phyloP scores from a whole-genome alignment of 2,113 vertebrate species.

The Circaetus gallicus region DNA sequence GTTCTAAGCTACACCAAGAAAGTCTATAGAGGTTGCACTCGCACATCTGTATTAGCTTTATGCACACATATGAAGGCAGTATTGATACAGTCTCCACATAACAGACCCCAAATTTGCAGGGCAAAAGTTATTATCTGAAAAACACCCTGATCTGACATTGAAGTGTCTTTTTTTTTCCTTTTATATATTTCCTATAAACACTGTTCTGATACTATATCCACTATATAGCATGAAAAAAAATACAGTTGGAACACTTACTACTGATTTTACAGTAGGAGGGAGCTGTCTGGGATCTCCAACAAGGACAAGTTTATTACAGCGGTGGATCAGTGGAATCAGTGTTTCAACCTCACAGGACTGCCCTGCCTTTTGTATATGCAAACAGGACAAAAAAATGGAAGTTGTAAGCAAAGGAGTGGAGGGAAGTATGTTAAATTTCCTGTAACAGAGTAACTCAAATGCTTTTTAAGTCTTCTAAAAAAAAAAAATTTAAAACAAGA shows the following conservation, averaged over 20 bases:
- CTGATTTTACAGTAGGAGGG: constrained; percentile 83
- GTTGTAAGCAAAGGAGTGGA: background rate
- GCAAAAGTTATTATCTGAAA: background rate
- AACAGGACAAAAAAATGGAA: background rate
- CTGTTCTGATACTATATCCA: background rate
- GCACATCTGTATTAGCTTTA: background rate
- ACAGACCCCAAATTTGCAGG: background rate
- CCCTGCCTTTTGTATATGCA: constrained; percentile 73
- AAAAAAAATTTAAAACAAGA: no score
- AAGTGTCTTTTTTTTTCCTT: background rate
- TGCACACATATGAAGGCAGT: background rate
- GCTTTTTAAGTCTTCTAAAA: background rate
- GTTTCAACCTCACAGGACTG: constrained; percentile 86
- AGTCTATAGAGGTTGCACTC: background rate
- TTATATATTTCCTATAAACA: background rate
- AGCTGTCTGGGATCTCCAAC: constrained; percentile 87
- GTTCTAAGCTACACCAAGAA: background rate
- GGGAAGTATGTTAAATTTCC: background rate
- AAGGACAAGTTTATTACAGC: constrained; percentile 79
- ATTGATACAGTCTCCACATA: background rate
- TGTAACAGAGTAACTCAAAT: background rate
- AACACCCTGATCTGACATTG: background rate
- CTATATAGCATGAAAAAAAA: background rate
- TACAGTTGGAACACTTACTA: constrained; percentile 64
- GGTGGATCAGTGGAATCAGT: constrained; percentile 81